Evolutionary conservation across 2,888 invertebrate species (phyloP), one percentile per base, ranked within the genome.

Genomic region (Strigamia maritima): DNA sequence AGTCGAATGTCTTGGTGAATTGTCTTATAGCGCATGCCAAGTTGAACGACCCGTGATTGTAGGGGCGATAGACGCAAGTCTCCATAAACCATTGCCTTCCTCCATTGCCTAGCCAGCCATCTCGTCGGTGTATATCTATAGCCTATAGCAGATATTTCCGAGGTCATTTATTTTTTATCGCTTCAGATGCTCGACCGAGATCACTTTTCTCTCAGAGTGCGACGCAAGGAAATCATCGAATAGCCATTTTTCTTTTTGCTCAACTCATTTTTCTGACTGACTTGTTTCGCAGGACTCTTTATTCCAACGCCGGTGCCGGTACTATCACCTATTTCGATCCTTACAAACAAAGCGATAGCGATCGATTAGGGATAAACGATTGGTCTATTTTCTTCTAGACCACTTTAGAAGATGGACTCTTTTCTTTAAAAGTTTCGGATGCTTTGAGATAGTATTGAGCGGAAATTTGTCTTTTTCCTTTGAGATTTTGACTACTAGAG

Each of bases 81-180:
- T 60, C 60, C 60, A 60, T 60, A 60, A 60, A 60, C 60, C 60
- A 60, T 60, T 60, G 22, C 60, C 60, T 60, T 24, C 60, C 60
- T 60, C 60, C 60, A 60, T 60, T 60, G 60, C 60, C 60, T 60
- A 60, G 60, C 60, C 60, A 60, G 60, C 60, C 60, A 60, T 60
- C 60, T 60, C 60, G 60, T 19, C 60, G 60, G 60, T 60, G 60
- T 60, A 60, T 60, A 60, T 60, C 60, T 60, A 60, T 60, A 60
- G 60, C 60, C 22, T 60, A 60, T 60, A 60, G 60, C 60, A 60
- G 60, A 60, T 60, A 60, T 60, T 60, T 60, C 60, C 60, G 60
- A 60, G 60, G 60, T 60, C 60, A 60, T 60, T 60, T 60, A 60
- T 60, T 60, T 60, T 60, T 60, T 60, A 60, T 60, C 60, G 60